Percentiles rank a stretch among this genome's conserved stretches.
Conservation (phyloP, 1,140 invertebrate species). For the Lethrus apterus region DNA sequence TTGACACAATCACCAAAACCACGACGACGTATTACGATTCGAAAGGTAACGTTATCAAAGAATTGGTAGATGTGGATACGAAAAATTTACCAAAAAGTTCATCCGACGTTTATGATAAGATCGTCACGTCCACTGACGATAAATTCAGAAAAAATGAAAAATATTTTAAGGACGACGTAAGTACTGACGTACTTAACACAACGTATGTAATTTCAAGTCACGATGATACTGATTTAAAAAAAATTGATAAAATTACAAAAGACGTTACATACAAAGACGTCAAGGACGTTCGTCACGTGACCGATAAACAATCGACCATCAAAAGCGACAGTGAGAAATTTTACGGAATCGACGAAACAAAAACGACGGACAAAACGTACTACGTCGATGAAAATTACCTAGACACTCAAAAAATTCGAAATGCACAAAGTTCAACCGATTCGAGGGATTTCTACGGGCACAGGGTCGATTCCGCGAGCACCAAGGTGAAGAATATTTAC, state of each 20-base stretch:
- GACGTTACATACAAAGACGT: background rate
- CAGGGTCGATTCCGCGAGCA: slow-evolving; percentile 24
- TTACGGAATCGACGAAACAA: background rate
- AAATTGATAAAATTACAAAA: background rate
- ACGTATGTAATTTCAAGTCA: too few species aligned
- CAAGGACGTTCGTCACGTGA: background rate
- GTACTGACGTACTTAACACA: too few species aligned
- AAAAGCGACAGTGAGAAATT: background rate
- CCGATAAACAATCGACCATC: background rate
- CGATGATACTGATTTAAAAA: too few species aligned
- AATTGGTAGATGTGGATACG: slow-evolving; percentile 26
- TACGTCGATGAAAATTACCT: slow-evolving; percentile 26
- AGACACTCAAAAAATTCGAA: slow-evolving; percentile 24
- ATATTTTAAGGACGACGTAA: too few species aligned
- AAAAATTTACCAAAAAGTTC: slow-evolving; percentile 12
- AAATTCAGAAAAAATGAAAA: too few species aligned
- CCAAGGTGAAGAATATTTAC: slow-evolving; percentile 31
- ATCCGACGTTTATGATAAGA: background rate
- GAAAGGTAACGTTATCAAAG: slow-evolving; percentile 35
- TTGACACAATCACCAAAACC: slow-evolving; percentile 27
- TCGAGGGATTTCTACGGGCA: slow-evolving; percentile 35
- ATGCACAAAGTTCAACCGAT: slow-evolving; percentile 26
- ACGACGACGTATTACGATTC: slow-evolving; percentile 36
- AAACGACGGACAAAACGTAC: background rate
- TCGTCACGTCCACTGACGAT: too few species aligned